These are phyloP conservation scores for Atrichornis clamosus DNA, from an alignment of 2,113 vertebrate species.

Conservation along the genomic window DNA sequence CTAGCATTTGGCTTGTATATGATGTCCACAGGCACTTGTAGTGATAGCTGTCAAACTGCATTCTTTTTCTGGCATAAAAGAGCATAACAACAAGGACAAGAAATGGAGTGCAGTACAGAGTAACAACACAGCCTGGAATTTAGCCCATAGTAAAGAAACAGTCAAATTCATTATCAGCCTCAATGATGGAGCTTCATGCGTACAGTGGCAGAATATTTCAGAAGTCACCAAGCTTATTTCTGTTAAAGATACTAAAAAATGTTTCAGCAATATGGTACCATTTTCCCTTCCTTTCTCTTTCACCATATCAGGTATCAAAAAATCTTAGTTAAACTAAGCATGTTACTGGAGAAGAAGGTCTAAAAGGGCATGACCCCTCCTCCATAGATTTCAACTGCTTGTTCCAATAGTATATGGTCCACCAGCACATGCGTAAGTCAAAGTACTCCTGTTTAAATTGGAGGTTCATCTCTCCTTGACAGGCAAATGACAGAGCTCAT, in stretches of 20 bases:
- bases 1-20: conserved; percentile 48
- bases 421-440: neutral
- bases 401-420: neutral
- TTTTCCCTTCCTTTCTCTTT: neutral
- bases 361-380: neutral
- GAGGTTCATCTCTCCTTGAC: neutral
- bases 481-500: neutral
- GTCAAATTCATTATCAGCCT: conserved; percentile 7
- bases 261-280: neutral
- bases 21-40: conserved; percentile 67
- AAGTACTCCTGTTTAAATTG: neutral
- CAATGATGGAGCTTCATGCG: neutral
- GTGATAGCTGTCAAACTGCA: conserved; percentile 59
- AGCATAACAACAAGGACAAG: conserved; percentile 46
- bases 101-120: neutral
- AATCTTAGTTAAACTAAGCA: neutral
- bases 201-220: neutral
- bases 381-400: neutral
- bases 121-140: conserved; percentile 45
- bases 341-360: neutral
- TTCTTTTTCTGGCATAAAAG: conserved; percentile 42
- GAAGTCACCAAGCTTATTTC: neutral
- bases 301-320: neutral
- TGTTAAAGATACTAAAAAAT: neutral
- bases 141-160: conserved; percentile 49